Base-by-base conservation (phyloP, 1,140 invertebrate species). In the Neotoxoptera formosana region DNA sequence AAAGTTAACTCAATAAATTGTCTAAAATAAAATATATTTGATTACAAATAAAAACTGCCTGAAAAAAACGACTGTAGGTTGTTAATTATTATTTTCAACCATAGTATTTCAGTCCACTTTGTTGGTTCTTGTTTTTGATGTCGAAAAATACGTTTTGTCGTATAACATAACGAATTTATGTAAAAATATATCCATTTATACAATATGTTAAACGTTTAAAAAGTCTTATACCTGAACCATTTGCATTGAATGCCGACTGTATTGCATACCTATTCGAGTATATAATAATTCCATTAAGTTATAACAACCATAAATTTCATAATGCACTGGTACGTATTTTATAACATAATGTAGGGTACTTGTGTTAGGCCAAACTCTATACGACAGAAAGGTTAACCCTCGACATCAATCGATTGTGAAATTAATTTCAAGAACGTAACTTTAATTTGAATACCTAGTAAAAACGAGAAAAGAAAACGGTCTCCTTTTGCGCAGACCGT, bases 1-100 rank as follows among this genome's bases (percentile, higher is more conserved):
- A 76, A 76, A n/a, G 60, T 76, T 76, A 76, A 76, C 60, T 76
- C 3, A 76, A 76, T 76, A 76, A 76, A n/a, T n/a, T 76, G 60
- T 76, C 30, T n/a, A 76, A 76, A n/a, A 76, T n/a, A 34, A 4
- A 76, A 76, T 34, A 76, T 76, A 76, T 76, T 76, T 20, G 30
- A n/a, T 30, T 76, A n/a, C n/a, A 41, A 41, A 41, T 41, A 41
- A 41, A 41, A 41, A 41, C 41, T 41, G 4, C 4, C 41, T 41
- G n/a, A 41, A 41, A 41, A 41, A 41, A 41, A 41, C 41, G 41
- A 41, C 41, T 17, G 60, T 76, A n/a, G n/a, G 60, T 76, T 30
- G 60, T 76, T 76, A 17, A 76, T 20, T 76, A n/a, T 76, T 76
- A 76, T 76, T 76, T 60, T 76, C 14, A 20, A 53, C 20, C 21